Base-by-base conservation (phyloP, 1,140 invertebrate genomes). In the Cylas formicarius region DNA sequence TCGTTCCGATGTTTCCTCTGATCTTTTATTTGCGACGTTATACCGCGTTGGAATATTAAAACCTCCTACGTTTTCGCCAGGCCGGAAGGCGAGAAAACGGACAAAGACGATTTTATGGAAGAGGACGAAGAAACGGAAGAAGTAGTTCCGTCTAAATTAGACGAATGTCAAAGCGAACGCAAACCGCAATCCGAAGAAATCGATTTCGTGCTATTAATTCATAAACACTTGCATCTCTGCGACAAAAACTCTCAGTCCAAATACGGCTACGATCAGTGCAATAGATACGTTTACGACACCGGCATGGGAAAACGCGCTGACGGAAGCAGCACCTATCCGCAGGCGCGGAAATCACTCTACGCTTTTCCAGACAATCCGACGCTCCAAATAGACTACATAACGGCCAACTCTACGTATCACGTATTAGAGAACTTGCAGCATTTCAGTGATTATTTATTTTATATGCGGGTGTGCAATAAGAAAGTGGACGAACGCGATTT, bases 381-480 rank as follows among this genome's bases (percentile, higher is more conserved):
- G n/a, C n/a, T n/a, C n/a, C n/a, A n/a, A n/a, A n/a, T n/a, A n/a
- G n/a, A n/a, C n/a, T n/a, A n/a, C n/a, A n/a, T n/a, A n/a, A n/a
- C n/a, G n/a, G n/a, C n/a, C n/a, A n/a, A n/a, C n/a, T n/a, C n/a
- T n/a, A n/a, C n/a, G n/a, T n/a, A n/a, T n/a, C n/a, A n/a, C n/a
- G n/a, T n/a, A n/a, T n/a, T n/a, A n/a, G n/a, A 44, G 1, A 57
- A 67, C 14, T 53, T 77, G 21, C 60, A 61, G 5, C 72, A 73
- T 48, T 75, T 61, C 42, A 62, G 65, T 0, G 47, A 62, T 1
- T 76, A 77, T 40, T 60, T 67, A 3, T 70, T 77, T 37, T 66
- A 60, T 4, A 47, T 77, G 8, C 58, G 65, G 4, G 75, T 72
- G 2, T 78, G 75, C 35, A 70, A 72, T 11, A 50, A 60, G 7